phyloP scores from a whole-genome alignment of 2,797 vertebrate genomes.

The Cryptoprocta ferox region DNA sequence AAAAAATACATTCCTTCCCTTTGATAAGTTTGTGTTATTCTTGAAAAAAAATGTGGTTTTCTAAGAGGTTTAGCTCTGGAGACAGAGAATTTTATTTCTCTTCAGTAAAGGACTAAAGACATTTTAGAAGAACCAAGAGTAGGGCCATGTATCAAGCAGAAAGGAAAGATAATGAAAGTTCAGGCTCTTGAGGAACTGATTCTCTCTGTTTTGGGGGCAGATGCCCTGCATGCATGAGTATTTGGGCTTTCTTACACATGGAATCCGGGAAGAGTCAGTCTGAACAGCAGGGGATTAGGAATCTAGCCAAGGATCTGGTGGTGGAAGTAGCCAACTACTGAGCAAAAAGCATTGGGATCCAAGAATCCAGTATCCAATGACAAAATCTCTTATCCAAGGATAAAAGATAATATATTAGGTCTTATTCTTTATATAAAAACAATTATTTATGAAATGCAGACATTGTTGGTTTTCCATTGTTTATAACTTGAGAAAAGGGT shows the following conservation, averaged over 20 bases:
- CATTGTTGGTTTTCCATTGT: neutral
- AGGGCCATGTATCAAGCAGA: neutral
- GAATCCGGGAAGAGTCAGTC: neutral
- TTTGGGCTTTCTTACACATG: neutral
- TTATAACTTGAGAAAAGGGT: constrained; percentile 23
- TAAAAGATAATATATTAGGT: neutral
- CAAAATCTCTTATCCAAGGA: neutral
- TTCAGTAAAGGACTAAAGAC: neutral
- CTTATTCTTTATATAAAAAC: constrained; percentile 6
- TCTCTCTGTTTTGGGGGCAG: neutral
- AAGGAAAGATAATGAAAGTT: neutral
- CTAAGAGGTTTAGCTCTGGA: neutral
- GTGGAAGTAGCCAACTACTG: neutral
- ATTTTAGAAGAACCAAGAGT: neutral
- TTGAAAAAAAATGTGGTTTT: neutral
- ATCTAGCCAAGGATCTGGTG: neutral
- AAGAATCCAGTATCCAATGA: neutral
- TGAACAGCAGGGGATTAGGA: neutral
- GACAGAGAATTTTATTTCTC: neutral
- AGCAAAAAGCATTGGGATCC: neutral
- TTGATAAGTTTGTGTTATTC: neutral
- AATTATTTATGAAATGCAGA: neutral
- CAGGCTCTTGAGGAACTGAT: neutral
- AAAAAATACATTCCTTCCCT: neutral
- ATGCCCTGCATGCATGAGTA: too few relatives aligned